A percentile compares a stretch with the other conserved stretches of the same genome.
Evolutionary conservation across 1,140 invertebrate species (phyloP).

Genomic region (Drosophila obscura): DNA sequence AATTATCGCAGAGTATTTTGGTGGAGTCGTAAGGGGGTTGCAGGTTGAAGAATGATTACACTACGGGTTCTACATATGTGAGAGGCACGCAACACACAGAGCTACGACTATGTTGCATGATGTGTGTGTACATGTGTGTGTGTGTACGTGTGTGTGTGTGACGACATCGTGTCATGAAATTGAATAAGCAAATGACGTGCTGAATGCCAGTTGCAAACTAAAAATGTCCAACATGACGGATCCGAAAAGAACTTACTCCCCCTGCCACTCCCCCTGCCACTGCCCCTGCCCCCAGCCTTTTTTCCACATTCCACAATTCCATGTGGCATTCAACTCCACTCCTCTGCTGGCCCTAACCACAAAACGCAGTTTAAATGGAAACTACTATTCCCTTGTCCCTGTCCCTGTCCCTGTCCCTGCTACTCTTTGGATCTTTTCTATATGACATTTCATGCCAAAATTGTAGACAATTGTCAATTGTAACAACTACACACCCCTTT

Average conservation of each 20-base stretch:
- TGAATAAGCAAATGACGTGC: constrained; percentile 82
- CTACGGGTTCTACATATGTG: constrained; percentile 25
- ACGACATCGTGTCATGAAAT: constrained; percentile 78
- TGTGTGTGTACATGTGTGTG: not conserved
- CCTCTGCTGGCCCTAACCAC: constrained; percentile 44
- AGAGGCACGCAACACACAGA: constrained; percentile 62
- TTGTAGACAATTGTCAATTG: constrained; percentile 77
- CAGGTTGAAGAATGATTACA: constrained; percentile 64
- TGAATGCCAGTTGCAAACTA: constrained; percentile 75
- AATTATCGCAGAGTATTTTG: constrained; percentile 71
- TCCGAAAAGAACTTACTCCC: too few species aligned
- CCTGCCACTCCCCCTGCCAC: too few species aligned
- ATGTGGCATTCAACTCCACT: constrained; percentile 59
- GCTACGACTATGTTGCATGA: too few species aligned
- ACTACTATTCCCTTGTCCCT: not conserved
- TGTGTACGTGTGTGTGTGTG: constrained; percentile 35
- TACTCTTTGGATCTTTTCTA: constrained; percentile 6
- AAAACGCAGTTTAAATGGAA: constrained; percentile 76
- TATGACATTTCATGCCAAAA: constrained; percentile 79
- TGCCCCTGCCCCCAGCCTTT: too few species aligned
- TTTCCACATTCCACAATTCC: constrained; percentile 28
- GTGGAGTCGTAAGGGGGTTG: constrained; percentile 24
- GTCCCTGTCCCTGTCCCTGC: constrained; percentile 10
- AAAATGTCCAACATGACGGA: constrained; percentile 43
- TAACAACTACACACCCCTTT: constrained; percentile 75